Percentiles rank a stretch among this genome's conserved stretches.
Evolutionary conservation across 2,113 vertebrate species (phyloP).

Genomic region (Macroglossus sobrinus): DNA sequence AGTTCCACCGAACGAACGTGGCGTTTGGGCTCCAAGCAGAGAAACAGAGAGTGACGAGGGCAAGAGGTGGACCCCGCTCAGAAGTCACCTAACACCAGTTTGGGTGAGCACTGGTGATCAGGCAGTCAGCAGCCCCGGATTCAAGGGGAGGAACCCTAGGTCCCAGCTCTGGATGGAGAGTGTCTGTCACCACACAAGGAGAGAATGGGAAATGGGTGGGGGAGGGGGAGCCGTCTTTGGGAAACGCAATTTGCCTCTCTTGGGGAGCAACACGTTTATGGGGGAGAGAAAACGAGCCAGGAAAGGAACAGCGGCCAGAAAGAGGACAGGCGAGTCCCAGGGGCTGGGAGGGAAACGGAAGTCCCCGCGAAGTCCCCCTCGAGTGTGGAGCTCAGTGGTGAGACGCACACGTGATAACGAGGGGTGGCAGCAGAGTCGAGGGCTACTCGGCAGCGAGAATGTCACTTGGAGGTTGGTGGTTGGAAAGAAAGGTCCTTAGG

Average conservation of each 20-base stretch:
- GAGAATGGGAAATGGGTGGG: not conserved
- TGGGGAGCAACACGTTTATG: not conserved
- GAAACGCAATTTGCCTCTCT: not conserved
- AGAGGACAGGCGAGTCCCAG: not conserved
- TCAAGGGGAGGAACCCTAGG: not conserved
- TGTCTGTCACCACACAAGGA: not conserved
- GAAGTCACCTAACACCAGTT: not conserved
- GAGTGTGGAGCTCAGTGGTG: not conserved
- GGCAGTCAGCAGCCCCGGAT: not conserved
- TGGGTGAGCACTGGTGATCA: not conserved
- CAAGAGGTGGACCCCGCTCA: not conserved
- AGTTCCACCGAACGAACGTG: not conserved
- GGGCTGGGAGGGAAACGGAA: not conserved
- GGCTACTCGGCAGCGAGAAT: not conserved
- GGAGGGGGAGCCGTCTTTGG: not conserved
- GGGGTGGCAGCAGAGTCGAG: rapidly evolving
- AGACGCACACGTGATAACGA: not conserved
- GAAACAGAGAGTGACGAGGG: not conserved
- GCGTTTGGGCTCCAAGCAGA: not conserved
- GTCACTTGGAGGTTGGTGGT: not conserved
- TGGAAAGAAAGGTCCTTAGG: not conserved
- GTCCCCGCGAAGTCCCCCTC: not conserved
- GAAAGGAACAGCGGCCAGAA: not conserved
- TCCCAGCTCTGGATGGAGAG: not conserved
- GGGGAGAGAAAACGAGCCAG: not conserved